These are phyloP conservation scores for Crocodylus rhombifer DNA, from an alignment of 2,797 vertebrate genomes.

Conservation along the genomic window DNA sequence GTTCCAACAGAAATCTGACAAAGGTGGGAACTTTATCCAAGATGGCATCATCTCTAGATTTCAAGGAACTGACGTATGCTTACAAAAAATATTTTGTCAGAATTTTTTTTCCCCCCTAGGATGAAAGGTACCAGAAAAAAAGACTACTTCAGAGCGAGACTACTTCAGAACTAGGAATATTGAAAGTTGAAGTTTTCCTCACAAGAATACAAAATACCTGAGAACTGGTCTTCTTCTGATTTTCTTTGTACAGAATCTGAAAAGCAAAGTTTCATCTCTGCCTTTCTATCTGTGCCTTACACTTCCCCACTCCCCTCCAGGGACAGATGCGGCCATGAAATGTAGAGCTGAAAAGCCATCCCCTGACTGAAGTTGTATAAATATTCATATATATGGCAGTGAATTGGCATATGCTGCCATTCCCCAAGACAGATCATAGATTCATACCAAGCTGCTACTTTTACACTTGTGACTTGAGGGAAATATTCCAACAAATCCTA, in stretches of 20 bases:
- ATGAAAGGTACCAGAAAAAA: not conserved
- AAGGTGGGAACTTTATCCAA: not conserved
- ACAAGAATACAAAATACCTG: not conserved
- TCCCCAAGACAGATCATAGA: constrained; percentile 19
- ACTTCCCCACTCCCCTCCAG: not conserved
- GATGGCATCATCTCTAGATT: not conserved
- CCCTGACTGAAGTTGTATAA: not conserved
- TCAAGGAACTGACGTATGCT: no score
- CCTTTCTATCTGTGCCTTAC: not conserved
- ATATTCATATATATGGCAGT: not conserved
- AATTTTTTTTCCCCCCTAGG: not conserved
- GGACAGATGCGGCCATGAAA: not conserved
- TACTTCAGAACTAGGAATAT: not conserved
- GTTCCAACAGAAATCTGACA: not conserved
- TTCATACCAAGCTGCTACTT: not conserved
- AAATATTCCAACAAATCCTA: constrained; percentile 1
- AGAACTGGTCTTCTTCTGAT: not conserved
- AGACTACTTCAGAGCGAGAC: not conserved
- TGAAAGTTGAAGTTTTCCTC: not conserved
- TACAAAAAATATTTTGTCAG: no score
- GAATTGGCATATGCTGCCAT: constrained; percentile 4
- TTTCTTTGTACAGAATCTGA: not conserved
- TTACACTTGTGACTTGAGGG: not conserved
- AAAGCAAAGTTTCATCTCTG: not conserved
- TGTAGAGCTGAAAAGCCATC: not conserved